Conservation (phyloP, 2,113 vertebrate genomes). For the Thunnus thynnus region DNA sequence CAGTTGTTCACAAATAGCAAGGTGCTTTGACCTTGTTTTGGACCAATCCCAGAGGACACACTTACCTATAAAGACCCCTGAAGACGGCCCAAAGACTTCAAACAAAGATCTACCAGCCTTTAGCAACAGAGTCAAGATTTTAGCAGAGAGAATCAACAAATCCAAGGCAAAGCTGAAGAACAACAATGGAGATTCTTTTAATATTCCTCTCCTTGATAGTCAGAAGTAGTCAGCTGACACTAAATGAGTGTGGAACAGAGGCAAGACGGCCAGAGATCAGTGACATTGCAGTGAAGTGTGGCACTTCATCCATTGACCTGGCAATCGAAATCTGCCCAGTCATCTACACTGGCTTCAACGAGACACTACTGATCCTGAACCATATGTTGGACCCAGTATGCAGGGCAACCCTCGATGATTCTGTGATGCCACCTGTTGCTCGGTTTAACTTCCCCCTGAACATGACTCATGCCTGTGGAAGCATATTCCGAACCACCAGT, state of each 20-base stretch:
- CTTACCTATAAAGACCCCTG: constrained; percentile 74
- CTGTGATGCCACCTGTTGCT: constrained; percentile 74
- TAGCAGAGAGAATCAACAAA: not conserved
- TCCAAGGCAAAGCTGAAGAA: constrained; percentile 32
- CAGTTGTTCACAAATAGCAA: constrained; percentile 48
- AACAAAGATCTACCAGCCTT: constrained; percentile 19
- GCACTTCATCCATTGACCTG: constrained; percentile 76
- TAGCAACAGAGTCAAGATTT: constrained; percentile 13
- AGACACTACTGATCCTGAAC: constrained; percentile 82
- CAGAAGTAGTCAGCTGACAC: constrained; percentile 56
- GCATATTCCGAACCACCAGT: constrained; percentile 72
- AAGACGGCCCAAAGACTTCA: constrained; percentile 29
- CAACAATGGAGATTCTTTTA: constrained; percentile 61
- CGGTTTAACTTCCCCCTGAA: constrained; percentile 81
- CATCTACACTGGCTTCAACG: constrained; percentile 84
- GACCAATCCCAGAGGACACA: constrained; percentile 69
- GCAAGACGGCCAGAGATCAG: constrained; percentile 62
- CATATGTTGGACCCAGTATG: constrained; percentile 61
- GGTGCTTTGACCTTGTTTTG: constrained; percentile 72
- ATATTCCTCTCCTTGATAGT: constrained; percentile 59
- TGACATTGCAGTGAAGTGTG: constrained; percentile 81
- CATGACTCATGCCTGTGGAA: constrained; percentile 60
- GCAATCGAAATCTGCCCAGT: constrained; percentile 81
- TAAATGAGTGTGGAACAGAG: constrained; percentile 56
- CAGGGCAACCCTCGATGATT: constrained; percentile 72